phyloP scores from a whole-genome alignment of 2,797 vertebrate species.

The Manis crassicaudata region DNA sequence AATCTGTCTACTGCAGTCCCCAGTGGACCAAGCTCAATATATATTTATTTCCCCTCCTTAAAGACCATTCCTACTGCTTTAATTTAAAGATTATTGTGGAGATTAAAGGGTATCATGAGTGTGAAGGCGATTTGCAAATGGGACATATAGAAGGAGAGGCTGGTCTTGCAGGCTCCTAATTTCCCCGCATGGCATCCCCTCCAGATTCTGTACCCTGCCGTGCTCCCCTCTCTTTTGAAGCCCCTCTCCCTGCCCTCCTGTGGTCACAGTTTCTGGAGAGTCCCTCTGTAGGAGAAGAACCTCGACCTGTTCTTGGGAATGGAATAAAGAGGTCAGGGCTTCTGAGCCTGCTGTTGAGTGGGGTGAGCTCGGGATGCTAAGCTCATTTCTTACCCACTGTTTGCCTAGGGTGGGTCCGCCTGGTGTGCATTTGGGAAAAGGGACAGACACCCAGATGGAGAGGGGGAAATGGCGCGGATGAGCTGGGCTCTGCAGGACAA shows the following conservation, averaged over 20 bases:
- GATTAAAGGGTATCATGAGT: neutral
- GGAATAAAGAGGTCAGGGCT: neutral
- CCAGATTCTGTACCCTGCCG: accelerated
- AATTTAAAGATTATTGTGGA: neutral
- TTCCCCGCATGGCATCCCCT: accelerated
- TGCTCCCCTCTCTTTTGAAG: neutral
- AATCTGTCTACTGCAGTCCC: neutral
- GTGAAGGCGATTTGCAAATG: neutral
- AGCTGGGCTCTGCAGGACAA: neutral
- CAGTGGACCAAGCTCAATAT: neutral
- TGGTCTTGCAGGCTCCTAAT: neutral
- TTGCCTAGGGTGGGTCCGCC: neutral
- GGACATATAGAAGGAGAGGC: neutral
- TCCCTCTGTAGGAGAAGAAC: neutral
- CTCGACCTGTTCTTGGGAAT: neutral
- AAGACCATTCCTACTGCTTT: neutral
- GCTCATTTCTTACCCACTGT: neutral
- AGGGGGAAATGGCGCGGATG: accelerated
- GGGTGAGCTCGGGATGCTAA: neutral
- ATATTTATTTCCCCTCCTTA: neutral
- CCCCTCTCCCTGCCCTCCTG: neutral
- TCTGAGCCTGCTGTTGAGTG: neutral
- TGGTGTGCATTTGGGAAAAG: neutral
- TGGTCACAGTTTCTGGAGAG: neutral
- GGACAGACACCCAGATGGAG: neutral